Evolutionary conservation across 2,888 invertebrate genomes (phyloP).

Genomic region (Drosophila dives): DNA sequence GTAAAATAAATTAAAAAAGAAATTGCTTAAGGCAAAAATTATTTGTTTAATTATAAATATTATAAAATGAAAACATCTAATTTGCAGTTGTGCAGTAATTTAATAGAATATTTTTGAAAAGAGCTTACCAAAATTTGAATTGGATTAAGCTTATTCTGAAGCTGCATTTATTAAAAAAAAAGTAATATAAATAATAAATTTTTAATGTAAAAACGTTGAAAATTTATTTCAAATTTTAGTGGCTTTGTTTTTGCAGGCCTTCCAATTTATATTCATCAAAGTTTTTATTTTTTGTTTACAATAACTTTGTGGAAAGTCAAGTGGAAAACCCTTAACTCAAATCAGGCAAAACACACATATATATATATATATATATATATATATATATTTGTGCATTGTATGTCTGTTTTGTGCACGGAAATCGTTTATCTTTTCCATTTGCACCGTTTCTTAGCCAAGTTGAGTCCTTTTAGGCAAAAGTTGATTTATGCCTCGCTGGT

Average conservation of each 20-base stretch:
- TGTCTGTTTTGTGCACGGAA: conserved; percentile 32
- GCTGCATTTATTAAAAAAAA: conserved; percentile 12
- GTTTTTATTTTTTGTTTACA: background rate
- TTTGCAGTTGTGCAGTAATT: conserved; percentile 48
- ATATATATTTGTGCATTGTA: background rate
- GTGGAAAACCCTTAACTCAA: background rate
- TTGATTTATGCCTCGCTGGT: conserved; percentile 60
- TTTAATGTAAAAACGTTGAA: background rate
- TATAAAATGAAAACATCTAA: conserved; percentile 25
- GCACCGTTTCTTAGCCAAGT: conserved; percentile 25
- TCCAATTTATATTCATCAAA: background rate
- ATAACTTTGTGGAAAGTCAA: conserved; percentile 1
- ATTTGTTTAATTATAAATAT: too few relatives aligned
- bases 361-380: background rate
- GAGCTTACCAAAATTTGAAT: conserved; percentile 15
- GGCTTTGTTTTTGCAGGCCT: background rate
- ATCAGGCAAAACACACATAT: background rate
- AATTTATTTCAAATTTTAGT: background rate
- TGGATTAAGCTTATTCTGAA: conserved; percentile 19
- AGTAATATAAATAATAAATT: background rate
- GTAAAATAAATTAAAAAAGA: too few relatives aligned
- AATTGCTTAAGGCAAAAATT: too few relatives aligned
- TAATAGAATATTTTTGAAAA: conserved; percentile 5
- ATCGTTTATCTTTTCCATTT: conserved; percentile 60
- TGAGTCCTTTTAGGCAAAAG: conserved; percentile 43